Conservation (phyloP, 2,888 invertebrate species). For the Norana najaformis region DNA sequence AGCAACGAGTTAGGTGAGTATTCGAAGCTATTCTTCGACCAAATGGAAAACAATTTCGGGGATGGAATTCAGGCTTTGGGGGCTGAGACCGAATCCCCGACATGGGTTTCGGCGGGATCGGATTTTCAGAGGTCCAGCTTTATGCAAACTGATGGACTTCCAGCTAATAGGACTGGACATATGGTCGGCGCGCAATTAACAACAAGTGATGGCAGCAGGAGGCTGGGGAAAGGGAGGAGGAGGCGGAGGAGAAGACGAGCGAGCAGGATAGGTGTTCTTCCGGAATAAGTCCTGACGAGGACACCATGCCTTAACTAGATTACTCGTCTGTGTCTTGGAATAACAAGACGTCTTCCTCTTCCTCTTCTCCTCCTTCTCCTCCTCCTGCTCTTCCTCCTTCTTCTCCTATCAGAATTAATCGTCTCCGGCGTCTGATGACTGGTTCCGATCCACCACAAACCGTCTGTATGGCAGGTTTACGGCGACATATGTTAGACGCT, state of each 20-base stretch:
- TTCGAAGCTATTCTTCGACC: background rate
- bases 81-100: background rate
- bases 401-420: background rate
- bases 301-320: background rate
- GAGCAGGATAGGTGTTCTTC: background rate
- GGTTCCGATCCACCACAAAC: background rate
- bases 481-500: background rate
- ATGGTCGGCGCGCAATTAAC: background rate
- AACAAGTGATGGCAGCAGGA: background rate
- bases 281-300: background rate
- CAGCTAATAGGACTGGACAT: background rate
- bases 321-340: background rate
- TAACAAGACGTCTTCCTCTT: background rate
- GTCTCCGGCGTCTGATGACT: background rate
- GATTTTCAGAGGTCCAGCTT: background rate
- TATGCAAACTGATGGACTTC: background rate
- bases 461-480: background rate
- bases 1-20: background rate
- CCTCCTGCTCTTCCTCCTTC: too few relatives aligned
- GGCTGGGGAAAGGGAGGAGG: background rate
- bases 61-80: background rate
- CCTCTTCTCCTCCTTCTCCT: background rate
- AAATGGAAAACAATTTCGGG: background rate
- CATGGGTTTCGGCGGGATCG: background rate
- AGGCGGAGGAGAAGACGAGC: background rate